Evolutionary conservation across 2,797 vertebrate species (phyloP).

Genomic region (Spondyliosoma cantharus): DNA sequence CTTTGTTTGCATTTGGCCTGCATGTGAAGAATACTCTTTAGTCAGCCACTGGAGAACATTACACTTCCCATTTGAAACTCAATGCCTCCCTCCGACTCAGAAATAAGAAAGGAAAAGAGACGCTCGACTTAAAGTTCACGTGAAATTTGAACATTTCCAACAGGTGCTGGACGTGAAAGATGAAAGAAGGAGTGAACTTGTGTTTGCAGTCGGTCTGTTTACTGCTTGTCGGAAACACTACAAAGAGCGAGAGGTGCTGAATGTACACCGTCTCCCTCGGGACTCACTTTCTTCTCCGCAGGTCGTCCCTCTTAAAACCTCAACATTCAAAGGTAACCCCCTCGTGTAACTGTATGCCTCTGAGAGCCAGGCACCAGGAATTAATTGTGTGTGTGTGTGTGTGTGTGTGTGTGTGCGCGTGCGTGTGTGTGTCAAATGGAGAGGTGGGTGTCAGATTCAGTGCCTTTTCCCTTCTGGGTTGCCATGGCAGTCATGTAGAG

Average conservation of each 20-base stretch:
- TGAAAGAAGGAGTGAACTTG: conserved; percentile 54
- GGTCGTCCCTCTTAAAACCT: conserved; percentile 73
- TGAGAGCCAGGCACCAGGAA: conserved; percentile 73
- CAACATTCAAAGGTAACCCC: conserved; percentile 68
- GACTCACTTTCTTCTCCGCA: conserved; percentile 74
- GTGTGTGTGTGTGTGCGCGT: background rate
- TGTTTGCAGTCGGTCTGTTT: conserved; percentile 70
- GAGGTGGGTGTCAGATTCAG: conserved; percentile 74
- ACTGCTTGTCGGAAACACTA: conserved; percentile 64
- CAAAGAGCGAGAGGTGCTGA: conserved; percentile 53
- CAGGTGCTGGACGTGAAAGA: conserved; percentile 65
- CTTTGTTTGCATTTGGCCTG: conserved; percentile 74
- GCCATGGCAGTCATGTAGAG: conserved; percentile 70
- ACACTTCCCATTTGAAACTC: conserved; percentile 58
- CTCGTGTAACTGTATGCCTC: conserved; percentile 76
- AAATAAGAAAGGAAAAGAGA: conserved; percentile 4
- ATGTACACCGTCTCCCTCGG: conserved; percentile 60
- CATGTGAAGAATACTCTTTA: conserved; percentile 57
- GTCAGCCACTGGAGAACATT: conserved; percentile 45
- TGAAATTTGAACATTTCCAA: conserved; percentile 67
- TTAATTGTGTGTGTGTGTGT: conserved; percentile 59
- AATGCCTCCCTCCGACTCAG: conserved; percentile 38
- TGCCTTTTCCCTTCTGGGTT: conserved; percentile 65
- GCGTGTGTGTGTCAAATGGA: conserved; percentile 52
- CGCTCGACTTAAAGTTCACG: conserved; percentile 27